Base-by-base conservation (phyloP, 2,113 vertebrate species). In the Cyprinodon tularosa region DNA sequence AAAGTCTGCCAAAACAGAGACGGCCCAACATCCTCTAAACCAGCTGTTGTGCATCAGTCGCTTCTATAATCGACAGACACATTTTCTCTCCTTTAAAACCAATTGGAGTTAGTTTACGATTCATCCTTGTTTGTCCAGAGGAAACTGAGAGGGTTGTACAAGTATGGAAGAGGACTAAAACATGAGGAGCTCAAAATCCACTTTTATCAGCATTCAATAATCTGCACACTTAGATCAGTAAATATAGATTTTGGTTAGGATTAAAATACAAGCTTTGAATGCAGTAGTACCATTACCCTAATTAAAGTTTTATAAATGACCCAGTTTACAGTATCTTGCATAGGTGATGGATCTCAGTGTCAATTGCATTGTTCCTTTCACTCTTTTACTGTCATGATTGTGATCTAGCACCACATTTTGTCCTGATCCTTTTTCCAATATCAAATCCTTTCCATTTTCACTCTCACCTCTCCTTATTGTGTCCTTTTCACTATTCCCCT, bases 401-500 rank as follows among this genome's bases (percentile, higher is more conserved):
- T 63, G 78, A 76, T 84, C 48, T 82, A 70, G 66, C 75, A 68
- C 15, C 0, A 0, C 3, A 8, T 57, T 68, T 39, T 22, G n/a
- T 60, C 68, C 67, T 9, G 15, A 53, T 77, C 47, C 59, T 63
- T 53, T 69, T 42, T 76, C 57, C 47, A 47, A 62, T 74, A 72
- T 75, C 81, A 69, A 75, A 47, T 72, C 76, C 47, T 73, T 75
- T 77, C 61, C 29, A 64, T 81, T 76, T 80, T 71, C 71, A 68
- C 77, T 69, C n/a, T 79, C 50, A 62, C 57, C 68, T 67, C 74
- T 69, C 44, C 57, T 70, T 61, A 65, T 68, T 57, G 39, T 73
- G 45, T 83, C 77, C 75, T 72, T 57, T 86, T 81, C 78, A 82
- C 78, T 86, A 84, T 90, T 75, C 82, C 78, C 73, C 86, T 84